Conservation (phyloP, 2,888 invertebrate species). For the Clusia tigrina region DNA sequence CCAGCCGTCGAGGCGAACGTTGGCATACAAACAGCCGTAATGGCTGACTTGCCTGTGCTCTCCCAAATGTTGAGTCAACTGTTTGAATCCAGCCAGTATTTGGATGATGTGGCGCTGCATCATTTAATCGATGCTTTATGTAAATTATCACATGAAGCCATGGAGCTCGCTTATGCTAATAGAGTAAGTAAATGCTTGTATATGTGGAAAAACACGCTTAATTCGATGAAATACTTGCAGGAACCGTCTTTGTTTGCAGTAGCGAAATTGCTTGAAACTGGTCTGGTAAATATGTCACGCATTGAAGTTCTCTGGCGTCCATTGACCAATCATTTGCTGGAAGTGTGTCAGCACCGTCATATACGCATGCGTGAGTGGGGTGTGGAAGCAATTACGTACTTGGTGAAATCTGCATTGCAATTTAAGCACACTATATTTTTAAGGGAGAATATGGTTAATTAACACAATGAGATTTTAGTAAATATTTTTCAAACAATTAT, state of each 20-base stretch:
- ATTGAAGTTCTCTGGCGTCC: conserved; percentile 96
- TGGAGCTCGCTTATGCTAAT: conserved; percentile 96
- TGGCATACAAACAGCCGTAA: conserved; percentile 93
- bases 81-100: conserved; percentile 92
- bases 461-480: background rate
- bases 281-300: conserved; percentile 89
- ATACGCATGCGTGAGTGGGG: conserved; percentile 97
- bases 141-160: conserved; percentile 94
- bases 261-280: conserved; percentile 97
- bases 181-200: conserved; percentile 72
- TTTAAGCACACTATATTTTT: conserved; percentile 85
- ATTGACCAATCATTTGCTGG: conserved; percentile 92
- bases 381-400: conserved; percentile 92
- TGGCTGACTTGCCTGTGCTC: conserved; percentile 92
- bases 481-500: background rate
- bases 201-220: no score
- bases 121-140: conserved; percentile 96
- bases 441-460: conserved; percentile 80
- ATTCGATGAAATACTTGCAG: no score
- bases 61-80: conserved; percentile 90
- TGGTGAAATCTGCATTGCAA: conserved; percentile 90
- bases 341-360: conserved; percentile 95
- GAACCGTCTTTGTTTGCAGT: conserved; percentile 97
- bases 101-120: conserved; percentile 93
- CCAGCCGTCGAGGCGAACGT: conserved; percentile 78